Conservation (phyloP, 2,888 invertebrate species). For the Oligia fasciuncula region DNA sequence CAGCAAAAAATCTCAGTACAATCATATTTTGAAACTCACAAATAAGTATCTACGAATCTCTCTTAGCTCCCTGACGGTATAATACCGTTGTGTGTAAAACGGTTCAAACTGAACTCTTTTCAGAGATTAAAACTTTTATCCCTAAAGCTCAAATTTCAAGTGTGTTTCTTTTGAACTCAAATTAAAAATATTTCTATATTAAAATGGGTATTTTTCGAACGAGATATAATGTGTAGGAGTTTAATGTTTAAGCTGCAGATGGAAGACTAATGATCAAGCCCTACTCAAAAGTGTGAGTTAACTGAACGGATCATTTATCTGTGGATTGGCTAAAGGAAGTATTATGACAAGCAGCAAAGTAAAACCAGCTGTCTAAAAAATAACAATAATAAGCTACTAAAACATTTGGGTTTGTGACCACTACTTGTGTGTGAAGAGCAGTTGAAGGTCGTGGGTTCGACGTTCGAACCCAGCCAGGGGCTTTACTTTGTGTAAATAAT, state of each 20-base stretch:
- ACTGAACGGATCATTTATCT: no score
- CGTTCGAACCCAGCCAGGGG: no score
- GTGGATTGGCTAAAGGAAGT: not conserved
- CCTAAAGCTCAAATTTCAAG: slow-evolving; percentile 35
- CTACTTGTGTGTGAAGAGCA: not conserved
- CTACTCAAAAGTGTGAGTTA: no score
- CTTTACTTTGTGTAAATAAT: no score
- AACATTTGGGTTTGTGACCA: not conserved
- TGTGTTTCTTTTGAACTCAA: slow-evolving; percentile 50
- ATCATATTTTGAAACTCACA: not conserved
- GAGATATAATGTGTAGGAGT: not conserved
- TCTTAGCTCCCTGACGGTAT: not conserved
- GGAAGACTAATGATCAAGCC: not conserved
- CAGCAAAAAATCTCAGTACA: not conserved
- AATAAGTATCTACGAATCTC: not conserved
- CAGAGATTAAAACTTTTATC: slow-evolving; percentile 50
- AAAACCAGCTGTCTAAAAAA: not conserved
- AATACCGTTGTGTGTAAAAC: slow-evolving; percentile 32
- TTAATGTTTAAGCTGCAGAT: not conserved
- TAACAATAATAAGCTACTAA: not conserved
- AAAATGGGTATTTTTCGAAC: slow-evolving; percentile 10
- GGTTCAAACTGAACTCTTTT: slow-evolving; percentile 40
- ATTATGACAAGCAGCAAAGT: no score
- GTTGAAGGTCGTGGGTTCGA: no score
- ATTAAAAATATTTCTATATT: slow-evolving; percentile 46